Base-by-base conservation (phyloP, 2,113 vertebrate genomes). In the Hucho hucho region DNA sequence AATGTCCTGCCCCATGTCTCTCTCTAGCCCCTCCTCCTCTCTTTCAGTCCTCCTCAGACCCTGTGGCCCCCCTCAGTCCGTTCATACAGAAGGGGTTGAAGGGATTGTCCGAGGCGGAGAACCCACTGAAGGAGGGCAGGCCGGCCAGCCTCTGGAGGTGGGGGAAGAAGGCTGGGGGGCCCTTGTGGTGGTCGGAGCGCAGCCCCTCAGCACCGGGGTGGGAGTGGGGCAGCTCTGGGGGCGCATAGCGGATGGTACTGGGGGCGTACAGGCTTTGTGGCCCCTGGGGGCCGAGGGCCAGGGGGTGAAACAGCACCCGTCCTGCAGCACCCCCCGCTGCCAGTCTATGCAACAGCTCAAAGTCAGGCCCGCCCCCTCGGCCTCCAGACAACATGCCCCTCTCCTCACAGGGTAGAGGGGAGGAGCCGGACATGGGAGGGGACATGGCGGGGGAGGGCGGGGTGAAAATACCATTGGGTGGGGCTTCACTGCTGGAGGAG, bases 241-340 rank as follows among this genome's bases (percentile, higher is more conserved):
- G 96, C 59, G 95, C 95, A 0, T 96, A 96, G 74, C 96, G 95
- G 81, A 97, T 97, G 65, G 95, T 92, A 82, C 96, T 95, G 0
- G 96, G 95, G 1, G 95, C 78, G 18, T 96, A 96, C 22, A 96
- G 93, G 82, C 95, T 93, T 78, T 95, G 94, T 72, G 95, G 93
- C 64, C 90, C 92, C 86, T 89, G 91, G 0, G 85, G 93, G 72
- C 91, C 89, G 20, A 93, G 92, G 72, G 93, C 92, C 2, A 94
- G 87, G 0, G 95, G 94, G 83, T 94, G 93, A 87, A 97, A 92
- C 72, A 95, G 93, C 76, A 95, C 90, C 72, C 93, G 91, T 6
- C 93, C 92, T 0, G 93, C 91, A 16, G 92, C 93, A 2, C 93
- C 87, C 4, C 92, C 92, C 0, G 89, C 90, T 58, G 93, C 93